These are phyloP conservation scores for Anas platyrhynchos DNA, from an alignment of 2,113 vertebrate species.

Conservation along the genomic window DNA sequence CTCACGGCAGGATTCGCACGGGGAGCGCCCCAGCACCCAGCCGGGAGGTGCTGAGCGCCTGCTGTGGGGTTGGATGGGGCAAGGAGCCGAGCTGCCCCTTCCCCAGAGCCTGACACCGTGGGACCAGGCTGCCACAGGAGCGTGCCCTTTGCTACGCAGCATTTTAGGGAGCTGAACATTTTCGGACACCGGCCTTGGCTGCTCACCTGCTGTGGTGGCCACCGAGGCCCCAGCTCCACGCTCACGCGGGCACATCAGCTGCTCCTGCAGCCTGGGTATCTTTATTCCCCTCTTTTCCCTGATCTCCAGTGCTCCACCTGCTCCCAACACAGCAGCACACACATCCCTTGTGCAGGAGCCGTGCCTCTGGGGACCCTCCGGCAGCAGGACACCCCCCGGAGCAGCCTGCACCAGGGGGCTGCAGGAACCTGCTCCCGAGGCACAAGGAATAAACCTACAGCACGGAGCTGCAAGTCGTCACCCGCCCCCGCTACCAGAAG, in stretches of 20 bases:
- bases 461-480: not conserved
- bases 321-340: not conserved
- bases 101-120: no score
- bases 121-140: not conserved
- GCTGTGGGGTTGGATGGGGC: no score
- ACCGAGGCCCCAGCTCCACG: not conserved
- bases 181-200: not conserved
- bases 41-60: no score
- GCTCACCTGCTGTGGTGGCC: not conserved
- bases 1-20: not conserved
- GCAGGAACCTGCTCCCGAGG: not conserved
- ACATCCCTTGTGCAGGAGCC: rapidly evolving
- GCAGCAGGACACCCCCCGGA: not conserved
- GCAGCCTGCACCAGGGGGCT: not conserved
- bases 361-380: not conserved
- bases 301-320: rapidly evolving
- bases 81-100: no score
- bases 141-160: no score
- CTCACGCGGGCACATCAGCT: not conserved
- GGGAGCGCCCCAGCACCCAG: not conserved
- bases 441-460: not conserved
- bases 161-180: not conserved
- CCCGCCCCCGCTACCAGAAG: not conserved
- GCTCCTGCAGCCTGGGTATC: not conserved
- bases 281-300: not conserved